Evolutionary conservation across 2,113 vertebrate genomes (phyloP).

Genomic region (Chunga burmeisteri): DNA sequence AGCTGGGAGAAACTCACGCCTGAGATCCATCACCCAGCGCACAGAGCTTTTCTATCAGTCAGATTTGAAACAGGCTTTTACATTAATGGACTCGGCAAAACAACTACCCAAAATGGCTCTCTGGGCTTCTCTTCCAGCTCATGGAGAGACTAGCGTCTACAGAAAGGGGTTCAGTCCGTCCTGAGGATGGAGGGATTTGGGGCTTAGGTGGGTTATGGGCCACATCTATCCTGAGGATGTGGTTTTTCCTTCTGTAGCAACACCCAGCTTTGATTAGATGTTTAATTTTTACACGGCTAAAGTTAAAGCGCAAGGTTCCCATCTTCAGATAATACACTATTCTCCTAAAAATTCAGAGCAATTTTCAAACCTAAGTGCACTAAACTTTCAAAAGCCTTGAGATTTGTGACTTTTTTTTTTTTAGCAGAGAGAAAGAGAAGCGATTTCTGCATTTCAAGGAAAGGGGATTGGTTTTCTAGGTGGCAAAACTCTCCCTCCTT

Average conservation of each 20-base stretch:
- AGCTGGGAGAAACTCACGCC: neutral
- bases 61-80: neutral
- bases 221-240: neutral
- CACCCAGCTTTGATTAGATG: neutral
- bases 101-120: neutral
- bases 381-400: neutral
- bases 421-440: neutral
- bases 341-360: neutral
- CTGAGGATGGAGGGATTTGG: neutral
- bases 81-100: neutral
- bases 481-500: neutral
- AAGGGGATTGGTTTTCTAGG: neutral
- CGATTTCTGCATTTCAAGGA: neutral
- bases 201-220: neutral
- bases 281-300: neutral
- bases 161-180: neutral
- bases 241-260: neutral
- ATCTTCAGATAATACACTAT: neutral
- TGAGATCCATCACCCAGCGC: neutral
- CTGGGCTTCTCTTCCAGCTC: neutral
- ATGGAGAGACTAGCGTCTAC: fast-evolving
- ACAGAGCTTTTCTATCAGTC: neutral
- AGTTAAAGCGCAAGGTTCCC: neutral
- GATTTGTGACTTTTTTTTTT: neutral
- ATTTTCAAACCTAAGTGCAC: neutral